phyloP scores from a whole-genome alignment of 1,140 invertebrate species.

The Teleogryllus occipitalis region DNA sequence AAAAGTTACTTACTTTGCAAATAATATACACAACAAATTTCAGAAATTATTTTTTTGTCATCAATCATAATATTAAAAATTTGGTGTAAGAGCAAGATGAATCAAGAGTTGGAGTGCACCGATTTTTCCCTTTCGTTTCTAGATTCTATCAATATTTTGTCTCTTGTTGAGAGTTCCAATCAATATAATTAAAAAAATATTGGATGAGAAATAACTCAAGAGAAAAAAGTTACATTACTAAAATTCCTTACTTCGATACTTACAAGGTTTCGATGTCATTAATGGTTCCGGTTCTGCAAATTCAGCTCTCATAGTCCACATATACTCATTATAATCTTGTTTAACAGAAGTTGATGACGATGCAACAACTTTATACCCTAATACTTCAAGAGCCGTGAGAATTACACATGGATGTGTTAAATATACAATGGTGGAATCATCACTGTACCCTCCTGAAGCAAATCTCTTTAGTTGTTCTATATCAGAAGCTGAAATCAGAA shows the following conservation, averaged over 20 bases:
- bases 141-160: too few species aligned
- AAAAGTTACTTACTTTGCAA: too few species aligned
- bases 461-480: constrained; percentile 71
- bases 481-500: constrained; percentile 53
- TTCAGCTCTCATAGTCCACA: constrained; percentile 87
- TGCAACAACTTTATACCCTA: constrained; percentile 77
- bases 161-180: too few species aligned
- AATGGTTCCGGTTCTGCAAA: constrained; percentile 65
- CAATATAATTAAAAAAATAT: too few species aligned
- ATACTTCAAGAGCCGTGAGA: constrained; percentile 71
- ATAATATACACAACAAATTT: too few species aligned
- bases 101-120: too few species aligned
- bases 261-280: constrained; percentile 21
- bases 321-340: constrained; percentile 79
- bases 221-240: not conserved
- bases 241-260: not conserved
- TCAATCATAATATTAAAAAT: too few species aligned
- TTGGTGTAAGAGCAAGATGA: too few species aligned
- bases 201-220: not conserved
- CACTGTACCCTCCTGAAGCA: constrained; percentile 69
- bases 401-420: constrained; percentile 78
- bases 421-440: constrained; percentile 72
- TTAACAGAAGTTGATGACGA: constrained; percentile 75
- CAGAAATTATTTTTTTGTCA: too few species aligned
- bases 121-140: too few species aligned